Percentiles rank a stretch among this genome's conserved stretches.
phyloP scores from a whole-genome alignment of 2,113 vertebrate genomes.

The Oenanthe melanoleuca region DNA sequence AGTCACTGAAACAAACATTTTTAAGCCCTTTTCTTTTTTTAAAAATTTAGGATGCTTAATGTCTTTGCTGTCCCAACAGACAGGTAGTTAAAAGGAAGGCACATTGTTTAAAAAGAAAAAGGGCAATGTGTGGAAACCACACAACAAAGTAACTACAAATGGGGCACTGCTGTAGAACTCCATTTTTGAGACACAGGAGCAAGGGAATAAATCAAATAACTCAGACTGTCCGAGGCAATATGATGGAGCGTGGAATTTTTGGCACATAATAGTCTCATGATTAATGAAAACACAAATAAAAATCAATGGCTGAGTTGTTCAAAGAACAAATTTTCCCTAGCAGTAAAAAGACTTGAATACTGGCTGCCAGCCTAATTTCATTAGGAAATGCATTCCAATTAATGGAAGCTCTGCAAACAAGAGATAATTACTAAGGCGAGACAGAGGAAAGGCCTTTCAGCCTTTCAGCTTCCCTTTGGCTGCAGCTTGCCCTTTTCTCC shows the following conservation, averaged over 20 bases:
- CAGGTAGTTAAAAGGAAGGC: background rate
- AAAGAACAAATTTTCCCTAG: constrained; percentile 68
- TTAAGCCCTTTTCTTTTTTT: background rate
- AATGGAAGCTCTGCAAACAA: constrained; percentile 68
- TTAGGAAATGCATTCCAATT: constrained; percentile 69
- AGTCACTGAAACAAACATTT: background rate
- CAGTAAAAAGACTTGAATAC: constrained; percentile 65
- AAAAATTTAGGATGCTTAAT: background rate
- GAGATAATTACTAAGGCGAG: constrained; percentile 66
- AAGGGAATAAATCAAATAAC: constrained; percentile 58
- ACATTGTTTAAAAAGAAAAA: background rate
- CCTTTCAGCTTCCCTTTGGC: constrained; percentile 1
- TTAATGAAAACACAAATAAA: constrained; percentile 73
- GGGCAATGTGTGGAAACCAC: background rate
- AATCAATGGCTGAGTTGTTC: constrained; percentile 68
- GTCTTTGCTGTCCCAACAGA: background rate
- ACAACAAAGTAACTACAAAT: constrained; percentile 15
- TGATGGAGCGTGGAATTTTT: constrained; percentile 50
- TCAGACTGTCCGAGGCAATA: constrained; percentile 50
- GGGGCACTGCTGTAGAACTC: constrained; percentile 15
- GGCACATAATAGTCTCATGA: constrained; percentile 54
- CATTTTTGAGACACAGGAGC: background rate
- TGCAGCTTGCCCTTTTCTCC: background rate
- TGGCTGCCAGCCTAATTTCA: constrained; percentile 69
- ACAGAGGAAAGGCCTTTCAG: constrained; percentile 38